phyloP scores from a whole-genome alignment of 2,888 invertebrate genomes.

The Harpagoxenus sublaevis region DNA sequence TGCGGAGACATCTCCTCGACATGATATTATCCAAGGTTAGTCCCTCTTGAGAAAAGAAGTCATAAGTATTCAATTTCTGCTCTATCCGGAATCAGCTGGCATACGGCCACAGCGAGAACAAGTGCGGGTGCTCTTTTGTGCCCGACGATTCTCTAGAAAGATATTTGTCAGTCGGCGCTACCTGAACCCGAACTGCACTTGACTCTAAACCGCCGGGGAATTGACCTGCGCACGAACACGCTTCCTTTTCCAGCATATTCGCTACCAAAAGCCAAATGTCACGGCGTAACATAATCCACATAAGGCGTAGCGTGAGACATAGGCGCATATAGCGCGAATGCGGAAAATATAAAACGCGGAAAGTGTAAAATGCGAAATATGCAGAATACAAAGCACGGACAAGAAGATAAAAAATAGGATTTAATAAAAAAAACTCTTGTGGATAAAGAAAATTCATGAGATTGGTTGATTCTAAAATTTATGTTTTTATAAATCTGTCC shows the following conservation, averaged over 20 bases:
- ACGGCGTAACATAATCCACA: conserved; percentile 26
- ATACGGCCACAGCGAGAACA: conserved; percentile 53
- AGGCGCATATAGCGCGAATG: background rate
- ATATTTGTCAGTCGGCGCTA: conserved; percentile 53
- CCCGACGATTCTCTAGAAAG: conserved; percentile 61
- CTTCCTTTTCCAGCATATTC: conserved; percentile 29
- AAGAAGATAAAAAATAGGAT: background rate
- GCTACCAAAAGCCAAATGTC: conserved; percentile 49
- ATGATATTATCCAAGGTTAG: conserved; percentile 13
- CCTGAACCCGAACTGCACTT: conserved; percentile 56
- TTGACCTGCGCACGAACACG: conserved; percentile 37
- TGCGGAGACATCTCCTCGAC: conserved; percentile 2
- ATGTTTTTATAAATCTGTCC: background rate
- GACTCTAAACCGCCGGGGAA: conserved; percentile 53
- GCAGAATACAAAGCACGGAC: background rate
- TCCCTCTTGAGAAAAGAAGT: conserved; percentile 25
- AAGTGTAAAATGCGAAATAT: conserved; percentile 3
- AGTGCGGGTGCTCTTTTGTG: conserved; percentile 52
- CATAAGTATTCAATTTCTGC: conserved; percentile 68
- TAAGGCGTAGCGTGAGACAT: background rate
- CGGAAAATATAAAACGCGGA: background rate
- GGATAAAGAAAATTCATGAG: conserved; percentile 14
- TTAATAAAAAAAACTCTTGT: background rate
- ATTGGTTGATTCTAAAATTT: background rate
- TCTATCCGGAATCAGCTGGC: conserved; percentile 69